Conservation (phyloP, 1,140 invertebrate genomes). For the Cotesia glomerata region DNA sequence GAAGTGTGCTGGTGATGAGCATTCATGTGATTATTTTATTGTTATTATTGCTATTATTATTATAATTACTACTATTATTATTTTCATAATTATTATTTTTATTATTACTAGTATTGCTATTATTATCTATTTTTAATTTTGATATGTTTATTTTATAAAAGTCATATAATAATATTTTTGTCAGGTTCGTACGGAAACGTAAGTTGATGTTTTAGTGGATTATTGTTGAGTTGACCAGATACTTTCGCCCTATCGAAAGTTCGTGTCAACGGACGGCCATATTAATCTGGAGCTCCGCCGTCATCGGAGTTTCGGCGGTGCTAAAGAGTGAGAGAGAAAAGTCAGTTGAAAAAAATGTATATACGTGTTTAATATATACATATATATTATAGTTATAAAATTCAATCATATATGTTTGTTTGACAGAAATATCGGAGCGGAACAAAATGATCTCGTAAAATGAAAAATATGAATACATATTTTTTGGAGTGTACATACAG, state of each 20-base stretch:
- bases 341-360: conserved; percentile 8
- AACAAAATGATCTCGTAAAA: not conserved
- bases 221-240: conserved; percentile 22
- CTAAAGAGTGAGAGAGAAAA: conserved; percentile 19
- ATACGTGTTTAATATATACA: not conserved
- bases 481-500: not conserved
- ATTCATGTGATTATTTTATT: conserved; percentile 29
- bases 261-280: conserved; percentile 55
- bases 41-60: not conserved
- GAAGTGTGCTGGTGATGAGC: conserved; percentile 4
- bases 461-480: not conserved
- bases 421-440: not conserved
- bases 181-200: not conserved
- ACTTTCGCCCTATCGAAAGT: conserved; percentile 37
- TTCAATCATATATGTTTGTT: not conserved
- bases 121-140: too few species aligned
- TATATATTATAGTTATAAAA: too few species aligned
- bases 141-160: too few species aligned
- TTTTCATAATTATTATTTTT: too few species aligned
- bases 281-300: conserved; percentile 51
- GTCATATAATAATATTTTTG: not conserved
- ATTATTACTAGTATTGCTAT: too few species aligned
- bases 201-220: not conserved
- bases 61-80: too few species aligned
- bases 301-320: conserved; percentile 35